Evolutionary conservation across 2,113 vertebrate genomes (phyloP).

Genomic region (Cacatua alba): DNA sequence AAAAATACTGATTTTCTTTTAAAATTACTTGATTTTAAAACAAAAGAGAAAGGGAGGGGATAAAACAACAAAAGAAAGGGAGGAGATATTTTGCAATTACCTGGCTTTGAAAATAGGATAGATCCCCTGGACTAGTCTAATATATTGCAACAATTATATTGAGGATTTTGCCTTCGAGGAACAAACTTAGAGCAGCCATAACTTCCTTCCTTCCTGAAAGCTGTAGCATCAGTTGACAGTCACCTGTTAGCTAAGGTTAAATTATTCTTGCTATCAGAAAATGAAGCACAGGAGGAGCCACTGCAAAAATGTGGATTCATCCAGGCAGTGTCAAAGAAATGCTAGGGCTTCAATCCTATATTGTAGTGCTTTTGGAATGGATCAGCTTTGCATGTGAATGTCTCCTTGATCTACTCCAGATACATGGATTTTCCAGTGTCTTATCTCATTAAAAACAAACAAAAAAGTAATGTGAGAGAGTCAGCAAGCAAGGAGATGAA

Average conservation of each 20-base stretch:
- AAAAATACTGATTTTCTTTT: neutral
- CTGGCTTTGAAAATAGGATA: neutral
- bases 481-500: neutral
- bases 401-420: neutral
- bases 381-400: neutral
- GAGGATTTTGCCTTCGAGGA: neutral
- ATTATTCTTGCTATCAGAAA: neutral
- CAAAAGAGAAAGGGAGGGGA: neutral
- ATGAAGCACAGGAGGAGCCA: neutral
- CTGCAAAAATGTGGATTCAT: neutral
- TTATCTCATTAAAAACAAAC: neutral
- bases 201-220: neutral
- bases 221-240: neutral
- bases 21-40: neutral
- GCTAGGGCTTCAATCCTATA: rapidly evolving
- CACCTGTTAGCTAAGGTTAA: neutral
- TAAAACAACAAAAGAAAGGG: neutral
- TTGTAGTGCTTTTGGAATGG: neutral
- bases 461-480: neutral
- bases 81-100: neutral
- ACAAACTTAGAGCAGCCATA: neutral
- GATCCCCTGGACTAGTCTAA: neutral
- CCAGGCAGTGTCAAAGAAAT: neutral
- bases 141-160: neutral
- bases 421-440: neutral